phyloP scores from a whole-genome alignment of 2,888 invertebrate genomes.

The Rhamnusium bicolor region DNA sequence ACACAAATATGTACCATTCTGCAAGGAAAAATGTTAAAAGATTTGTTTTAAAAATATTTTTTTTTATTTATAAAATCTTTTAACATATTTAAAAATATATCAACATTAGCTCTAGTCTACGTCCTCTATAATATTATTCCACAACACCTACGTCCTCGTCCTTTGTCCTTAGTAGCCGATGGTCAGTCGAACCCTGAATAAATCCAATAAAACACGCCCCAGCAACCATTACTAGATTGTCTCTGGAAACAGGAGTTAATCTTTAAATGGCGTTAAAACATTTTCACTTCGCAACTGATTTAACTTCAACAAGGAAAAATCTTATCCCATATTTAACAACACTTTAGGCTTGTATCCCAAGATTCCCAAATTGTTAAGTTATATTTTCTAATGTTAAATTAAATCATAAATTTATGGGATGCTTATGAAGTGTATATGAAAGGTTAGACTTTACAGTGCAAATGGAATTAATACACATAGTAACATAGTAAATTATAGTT shows the following conservation, averaged over 20 bases:
- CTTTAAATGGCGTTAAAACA: constrained; percentile 26
- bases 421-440: too few species aligned
- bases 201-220: constrained; percentile 37
- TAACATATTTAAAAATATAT: not conserved
- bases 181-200: constrained; percentile 21
- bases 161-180: not conserved
- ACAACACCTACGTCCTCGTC: constrained; percentile 12
- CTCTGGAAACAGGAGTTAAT: constrained; percentile 28
- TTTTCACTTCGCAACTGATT: constrained; percentile 21
- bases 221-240: constrained; percentile 33
- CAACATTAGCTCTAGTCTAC: not conserved
- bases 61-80: not conserved
- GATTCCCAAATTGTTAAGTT: too few species aligned
- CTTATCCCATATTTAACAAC: not conserved
- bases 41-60: too few species aligned
- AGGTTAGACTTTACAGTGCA: too few species aligned
- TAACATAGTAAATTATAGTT: too few species aligned
- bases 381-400: too few species aligned
- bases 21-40: too few species aligned
- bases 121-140: constrained; percentile 10
- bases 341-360: not conserved
- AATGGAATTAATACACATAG: too few species aligned
- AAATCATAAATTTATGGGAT: too few species aligned
- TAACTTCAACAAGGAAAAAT: not conserved
- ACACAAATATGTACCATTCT: too few species aligned